Evolutionary conservation across 2,888 invertebrate species (phyloP).

Genomic region (Thymelicus acteon): DNA sequence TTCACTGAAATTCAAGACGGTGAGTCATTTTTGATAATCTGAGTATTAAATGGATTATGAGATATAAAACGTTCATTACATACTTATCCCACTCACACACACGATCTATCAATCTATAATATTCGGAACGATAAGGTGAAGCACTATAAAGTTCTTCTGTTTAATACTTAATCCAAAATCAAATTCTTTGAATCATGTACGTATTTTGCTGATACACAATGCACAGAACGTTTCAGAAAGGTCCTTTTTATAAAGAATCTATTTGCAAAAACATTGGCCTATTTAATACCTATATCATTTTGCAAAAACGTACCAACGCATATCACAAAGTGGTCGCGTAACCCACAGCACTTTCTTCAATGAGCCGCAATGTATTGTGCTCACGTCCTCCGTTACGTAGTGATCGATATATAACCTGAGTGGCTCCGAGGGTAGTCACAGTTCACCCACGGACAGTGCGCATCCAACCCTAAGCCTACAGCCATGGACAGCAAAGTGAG

Average conservation of each 20-base stretch:
- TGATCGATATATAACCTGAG: slow-evolving; percentile 72
- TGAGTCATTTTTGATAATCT: too few species aligned
- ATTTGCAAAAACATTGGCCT: not conserved
- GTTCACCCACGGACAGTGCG: slow-evolving; percentile 71
- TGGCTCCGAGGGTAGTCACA: slow-evolving; percentile 60
- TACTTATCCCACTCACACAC: too few species aligned
- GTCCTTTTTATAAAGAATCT: not conserved
- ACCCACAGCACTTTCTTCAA: slow-evolving; percentile 75
- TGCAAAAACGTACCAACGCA: slow-evolving; percentile 54
- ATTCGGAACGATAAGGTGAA: too few species aligned
- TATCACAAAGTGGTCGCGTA: slow-evolving; percentile 67
- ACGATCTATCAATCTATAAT: too few species aligned
- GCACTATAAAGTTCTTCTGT: too few species aligned
- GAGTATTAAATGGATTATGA: too few species aligned
- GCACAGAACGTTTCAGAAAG: too few species aligned
- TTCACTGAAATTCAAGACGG: too few species aligned
- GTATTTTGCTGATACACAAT: too few species aligned
- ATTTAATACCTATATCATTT: slow-evolving; percentile 42
- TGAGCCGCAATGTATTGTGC: slow-evolving; percentile 69
- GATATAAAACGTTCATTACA: too few species aligned
- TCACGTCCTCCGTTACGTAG: slow-evolving; percentile 78
- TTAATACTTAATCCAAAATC: too few species aligned
- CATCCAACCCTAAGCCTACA: slow-evolving; percentile 67
- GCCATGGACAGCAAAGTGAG: slow-evolving; percentile 82
- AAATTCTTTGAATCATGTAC: too few species aligned